Conservation (phyloP, 2,113 vertebrate genomes). For the Lamprologus callipterus region DNA sequence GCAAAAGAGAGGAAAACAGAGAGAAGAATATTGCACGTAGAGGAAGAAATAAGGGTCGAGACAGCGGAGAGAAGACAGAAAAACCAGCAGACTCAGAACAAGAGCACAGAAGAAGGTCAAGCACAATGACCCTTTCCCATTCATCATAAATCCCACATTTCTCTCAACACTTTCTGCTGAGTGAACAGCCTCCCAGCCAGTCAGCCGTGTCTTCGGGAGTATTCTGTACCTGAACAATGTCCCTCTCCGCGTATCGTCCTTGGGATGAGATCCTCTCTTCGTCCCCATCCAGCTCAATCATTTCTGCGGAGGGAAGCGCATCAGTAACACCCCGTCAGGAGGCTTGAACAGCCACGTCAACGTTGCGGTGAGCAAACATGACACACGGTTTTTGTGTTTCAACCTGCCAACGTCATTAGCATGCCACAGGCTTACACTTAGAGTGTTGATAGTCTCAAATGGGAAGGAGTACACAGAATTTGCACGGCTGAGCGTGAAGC, state of each 20-base stretch:
- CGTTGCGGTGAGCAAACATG: neutral
- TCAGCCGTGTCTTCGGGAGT: neutral
- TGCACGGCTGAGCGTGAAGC: neutral
- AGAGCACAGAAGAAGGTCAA: neutral
- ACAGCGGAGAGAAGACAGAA: neutral
- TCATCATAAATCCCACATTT: conserved; percentile 5
- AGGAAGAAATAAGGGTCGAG: neutral
- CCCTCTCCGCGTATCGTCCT: conserved; percentile 91
- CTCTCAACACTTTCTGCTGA: neutral
- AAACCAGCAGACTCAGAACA: neutral
- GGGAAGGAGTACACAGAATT: neutral
- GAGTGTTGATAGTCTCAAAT: neutral
- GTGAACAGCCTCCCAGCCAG: neutral
- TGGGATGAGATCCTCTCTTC: conserved; percentile 93
- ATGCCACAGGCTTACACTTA: neutral
- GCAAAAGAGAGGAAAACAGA: neutral
- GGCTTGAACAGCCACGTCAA: neutral
- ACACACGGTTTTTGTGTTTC: neutral
- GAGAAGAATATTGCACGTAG: neutral
- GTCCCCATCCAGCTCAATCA: conserved; percentile 96
- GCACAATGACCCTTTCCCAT: neutral
- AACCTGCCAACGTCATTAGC: neutral
- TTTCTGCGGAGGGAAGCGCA: conserved; percentile 72
- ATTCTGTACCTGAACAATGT: conserved; percentile 89
- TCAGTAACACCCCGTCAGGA: neutral